Evolutionary conservation across 2,888 invertebrate genomes (phyloP), one percentile per base, ranked within the genome.

Genomic region (Acholoe squamosa): DNA sequence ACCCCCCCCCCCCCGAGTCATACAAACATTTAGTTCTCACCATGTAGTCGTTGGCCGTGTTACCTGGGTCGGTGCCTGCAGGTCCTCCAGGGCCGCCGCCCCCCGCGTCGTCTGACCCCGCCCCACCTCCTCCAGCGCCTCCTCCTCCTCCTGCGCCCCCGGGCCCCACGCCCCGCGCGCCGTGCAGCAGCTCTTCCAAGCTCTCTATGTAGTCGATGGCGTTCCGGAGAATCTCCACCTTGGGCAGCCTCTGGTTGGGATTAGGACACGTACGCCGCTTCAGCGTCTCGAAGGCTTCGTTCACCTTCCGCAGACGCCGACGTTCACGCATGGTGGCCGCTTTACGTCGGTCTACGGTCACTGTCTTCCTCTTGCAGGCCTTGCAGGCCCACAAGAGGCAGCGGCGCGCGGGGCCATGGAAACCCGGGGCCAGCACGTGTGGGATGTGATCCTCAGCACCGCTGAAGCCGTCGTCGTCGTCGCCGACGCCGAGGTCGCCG

Each of bases 361-460:
- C 98, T 25, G 98, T 98, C 96, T 99, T 99, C 88, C 95, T 93
- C 96, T 99, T 99, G 96, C 99, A 99, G 0, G 99, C 98, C 95
- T 99, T 99, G 96, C 99, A 99, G 0, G 99, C 99, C 99, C 99
- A 99, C 19, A 99, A 97, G 71, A 99, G 96, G 94, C 99, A 99
- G 92, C 98, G 97, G 43, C 96, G 93, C 92, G 98, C 96, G 51
- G 95, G 94, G 33, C 95, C 95, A 92, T 95, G 95, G 91, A 94
- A 95, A 54, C 95, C 95, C 5, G 96, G 96, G 1, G 96, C 96
- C 33, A 96, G 93, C 54, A 96, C 96, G 93, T 96, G 96, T 0
- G 94, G 94, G 54, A 94, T 93, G 91, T 94, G 94, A 22, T 94
- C 94, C 5, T 92, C 91, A 12, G 93, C 93, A 28, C 54, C 33